Conservation (phyloP, 2,888 invertebrate genomes). For the Eurytoma californica region DNA sequence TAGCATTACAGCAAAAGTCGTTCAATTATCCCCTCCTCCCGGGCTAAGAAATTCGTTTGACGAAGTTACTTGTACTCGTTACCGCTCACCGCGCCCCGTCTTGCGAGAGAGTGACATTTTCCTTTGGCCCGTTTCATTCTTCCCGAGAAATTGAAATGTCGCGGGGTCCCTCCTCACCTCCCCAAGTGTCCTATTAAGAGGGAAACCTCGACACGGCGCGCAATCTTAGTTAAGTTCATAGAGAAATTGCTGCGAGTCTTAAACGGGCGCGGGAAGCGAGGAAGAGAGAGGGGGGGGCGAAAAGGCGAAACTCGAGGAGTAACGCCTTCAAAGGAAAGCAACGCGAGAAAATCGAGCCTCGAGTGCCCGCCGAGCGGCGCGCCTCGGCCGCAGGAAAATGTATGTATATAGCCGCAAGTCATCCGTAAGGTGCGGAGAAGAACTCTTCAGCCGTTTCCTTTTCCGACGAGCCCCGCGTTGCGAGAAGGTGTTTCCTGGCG, state of each 20-base stretch:
- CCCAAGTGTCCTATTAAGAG: slow-evolving; percentile 47
- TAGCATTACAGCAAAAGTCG: slow-evolving; percentile 31
- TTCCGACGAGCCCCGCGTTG: background rate
- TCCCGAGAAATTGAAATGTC: slow-evolving; percentile 54
- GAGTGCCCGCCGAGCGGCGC: background rate
- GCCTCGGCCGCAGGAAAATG: slow-evolving; percentile 10
- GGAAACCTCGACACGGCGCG: slow-evolving; percentile 31
- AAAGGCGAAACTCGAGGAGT: background rate
- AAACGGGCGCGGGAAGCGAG: background rate
- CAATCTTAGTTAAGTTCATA: slow-evolving; percentile 52
- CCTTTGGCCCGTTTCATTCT: slow-evolving; percentile 47
- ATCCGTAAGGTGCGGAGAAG: slow-evolving; percentile 24
- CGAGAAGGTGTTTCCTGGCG: background rate
- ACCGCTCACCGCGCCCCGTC: slow-evolving; percentile 36
- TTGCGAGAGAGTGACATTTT: slow-evolving; percentile 30
- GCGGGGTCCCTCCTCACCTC: slow-evolving; percentile 20
- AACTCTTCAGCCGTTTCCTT: slow-evolving; percentile 22
- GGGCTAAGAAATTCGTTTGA: slow-evolving; percentile 20
- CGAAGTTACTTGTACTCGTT: slow-evolving; percentile 47
- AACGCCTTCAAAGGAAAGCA: slow-evolving; percentile 17
- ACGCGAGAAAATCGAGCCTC: slow-evolving; percentile 37
- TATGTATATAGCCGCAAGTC: slow-evolving; percentile 26
- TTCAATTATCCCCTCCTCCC: slow-evolving; percentile 30
- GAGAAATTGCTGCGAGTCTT: slow-evolving; percentile 29
- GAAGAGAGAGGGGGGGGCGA: background rate